These are phyloP conservation scores for Pheucticus melanocephalus DNA, from an alignment of 2,113 vertebrate genomes.

Conservation along the genomic window DNA sequence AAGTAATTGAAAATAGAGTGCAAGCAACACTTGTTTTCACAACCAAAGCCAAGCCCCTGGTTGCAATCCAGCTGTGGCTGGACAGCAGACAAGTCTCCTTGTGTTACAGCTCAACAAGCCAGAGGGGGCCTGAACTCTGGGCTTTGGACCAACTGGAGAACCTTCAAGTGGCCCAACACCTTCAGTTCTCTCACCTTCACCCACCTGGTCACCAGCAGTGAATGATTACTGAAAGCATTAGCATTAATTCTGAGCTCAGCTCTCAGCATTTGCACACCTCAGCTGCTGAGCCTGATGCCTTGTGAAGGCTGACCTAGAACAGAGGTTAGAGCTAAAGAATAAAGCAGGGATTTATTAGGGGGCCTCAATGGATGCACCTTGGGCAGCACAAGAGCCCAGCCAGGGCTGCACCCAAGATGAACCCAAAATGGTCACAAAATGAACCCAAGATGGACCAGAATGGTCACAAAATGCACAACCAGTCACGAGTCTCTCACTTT, in stretches of 20 bases:
- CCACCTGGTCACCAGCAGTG: background rate
- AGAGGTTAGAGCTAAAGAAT: background rate
- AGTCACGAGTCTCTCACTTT: background rate
- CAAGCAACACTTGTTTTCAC: background rate
- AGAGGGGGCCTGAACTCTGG: background rate
- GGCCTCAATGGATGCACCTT: background rate
- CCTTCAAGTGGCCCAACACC: background rate
- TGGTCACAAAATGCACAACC: accelerated
- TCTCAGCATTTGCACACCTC: background rate
- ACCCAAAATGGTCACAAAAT: background rate
- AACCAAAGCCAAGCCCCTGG: background rate
- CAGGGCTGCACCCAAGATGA: background rate
- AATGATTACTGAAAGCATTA: background rate
- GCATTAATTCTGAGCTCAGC: background rate
- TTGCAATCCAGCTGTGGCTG: background rate
- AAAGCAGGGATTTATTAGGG: accelerated
- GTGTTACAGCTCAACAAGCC: background rate
- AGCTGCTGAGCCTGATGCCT: background rate
- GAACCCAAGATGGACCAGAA: no score
- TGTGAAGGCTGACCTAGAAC: background rate
- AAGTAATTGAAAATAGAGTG: background rate
- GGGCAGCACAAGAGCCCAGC: background rate
- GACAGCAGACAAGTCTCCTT: background rate
- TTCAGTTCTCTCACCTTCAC: background rate
- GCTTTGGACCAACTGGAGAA: background rate